Conservation (phyloP, 2,113 vertebrate genomes). For the Bettongia penicillata region DNA sequence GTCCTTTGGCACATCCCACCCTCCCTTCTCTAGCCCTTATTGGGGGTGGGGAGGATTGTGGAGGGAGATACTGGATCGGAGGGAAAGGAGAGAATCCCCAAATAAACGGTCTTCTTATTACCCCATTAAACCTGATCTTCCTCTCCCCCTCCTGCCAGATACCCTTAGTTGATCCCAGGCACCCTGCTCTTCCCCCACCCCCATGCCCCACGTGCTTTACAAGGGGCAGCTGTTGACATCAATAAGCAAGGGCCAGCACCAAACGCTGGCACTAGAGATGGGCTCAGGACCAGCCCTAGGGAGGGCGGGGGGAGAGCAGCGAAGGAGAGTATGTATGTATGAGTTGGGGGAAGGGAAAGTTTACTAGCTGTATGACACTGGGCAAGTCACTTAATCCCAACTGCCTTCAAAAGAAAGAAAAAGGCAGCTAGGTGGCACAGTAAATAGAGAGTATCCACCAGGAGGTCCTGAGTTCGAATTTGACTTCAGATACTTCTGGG, state of each 20-base stretch:
- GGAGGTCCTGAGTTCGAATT: background rate
- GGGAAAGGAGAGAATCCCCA: background rate
- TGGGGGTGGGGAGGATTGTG: background rate
- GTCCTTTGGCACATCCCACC: background rate
- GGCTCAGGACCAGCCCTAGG: background rate
- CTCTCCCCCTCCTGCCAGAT: background rate
- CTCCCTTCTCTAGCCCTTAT: background rate
- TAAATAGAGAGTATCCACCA: background rate
- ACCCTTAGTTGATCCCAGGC: constrained; percentile 2
- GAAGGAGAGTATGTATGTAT: background rate
- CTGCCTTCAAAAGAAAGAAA: background rate
- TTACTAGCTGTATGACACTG: background rate
- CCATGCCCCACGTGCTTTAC: background rate
- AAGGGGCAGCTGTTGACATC: background rate
- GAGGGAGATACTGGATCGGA: background rate
- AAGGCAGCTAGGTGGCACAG: background rate
- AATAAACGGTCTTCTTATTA: background rate
- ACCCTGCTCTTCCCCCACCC: background rate
- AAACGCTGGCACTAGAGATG: background rate
- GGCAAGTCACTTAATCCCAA: background rate
- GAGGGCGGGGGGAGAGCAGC: background rate
- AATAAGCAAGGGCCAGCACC: background rate
- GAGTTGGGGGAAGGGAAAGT: background rate
- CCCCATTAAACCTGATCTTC: background rate
- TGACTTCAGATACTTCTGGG: background rate